A percentile compares a stretch with the other conserved stretches of the same genome.
phyloP scores from a whole-genome alignment of 2,888 invertebrate species.

The Selenia dentaria region DNA sequence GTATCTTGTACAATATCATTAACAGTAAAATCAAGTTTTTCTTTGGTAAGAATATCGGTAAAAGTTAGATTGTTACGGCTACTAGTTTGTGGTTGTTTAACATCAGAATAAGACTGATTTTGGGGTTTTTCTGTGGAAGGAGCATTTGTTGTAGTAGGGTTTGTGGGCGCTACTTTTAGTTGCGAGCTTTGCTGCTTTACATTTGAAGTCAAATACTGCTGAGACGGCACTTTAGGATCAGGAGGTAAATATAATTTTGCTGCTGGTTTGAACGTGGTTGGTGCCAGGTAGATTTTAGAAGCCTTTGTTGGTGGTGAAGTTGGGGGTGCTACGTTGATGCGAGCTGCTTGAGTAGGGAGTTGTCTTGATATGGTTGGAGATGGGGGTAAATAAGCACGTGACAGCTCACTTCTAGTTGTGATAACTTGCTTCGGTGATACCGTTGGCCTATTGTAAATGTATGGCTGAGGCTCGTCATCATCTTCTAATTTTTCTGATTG shows the following conservation, averaged over 20 bases:
- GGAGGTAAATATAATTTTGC: constrained; percentile 64
- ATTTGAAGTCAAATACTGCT: constrained; percentile 57
- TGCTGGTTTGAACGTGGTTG: constrained; percentile 63
- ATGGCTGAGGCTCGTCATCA: constrained; percentile 31
- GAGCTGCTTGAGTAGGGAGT: constrained; percentile 42
- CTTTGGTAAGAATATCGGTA: constrained; percentile 68
- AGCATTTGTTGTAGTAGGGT: constrained; percentile 11
- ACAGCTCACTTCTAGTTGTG: constrained; percentile 42
- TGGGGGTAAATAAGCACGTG: constrained; percentile 41
- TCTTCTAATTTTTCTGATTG: constrained; percentile 23
- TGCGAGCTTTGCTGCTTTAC: constrained; percentile 42
- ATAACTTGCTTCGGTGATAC: constrained; percentile 45
- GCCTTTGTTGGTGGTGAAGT: constrained; percentile 51
- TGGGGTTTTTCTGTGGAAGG: constrained; percentile 11
- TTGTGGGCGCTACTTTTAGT: constrained; percentile 23
- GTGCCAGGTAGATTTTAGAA: constrained; percentile 55
- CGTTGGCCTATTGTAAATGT: constrained; percentile 49
- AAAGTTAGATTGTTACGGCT: constrained; percentile 66
- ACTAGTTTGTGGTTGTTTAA: constrained; percentile 45
- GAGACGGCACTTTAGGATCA: constrained; percentile 42
- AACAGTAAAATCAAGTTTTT: constrained; percentile 70
- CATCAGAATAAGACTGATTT: constrained; percentile 23
- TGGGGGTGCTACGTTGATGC: constrained; percentile 45
- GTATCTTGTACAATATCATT: constrained; percentile 72
- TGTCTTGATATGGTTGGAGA: constrained; percentile 41